Conservation (phyloP, 2,888 invertebrate genomes). For the Cataglyphis livida region DNA sequence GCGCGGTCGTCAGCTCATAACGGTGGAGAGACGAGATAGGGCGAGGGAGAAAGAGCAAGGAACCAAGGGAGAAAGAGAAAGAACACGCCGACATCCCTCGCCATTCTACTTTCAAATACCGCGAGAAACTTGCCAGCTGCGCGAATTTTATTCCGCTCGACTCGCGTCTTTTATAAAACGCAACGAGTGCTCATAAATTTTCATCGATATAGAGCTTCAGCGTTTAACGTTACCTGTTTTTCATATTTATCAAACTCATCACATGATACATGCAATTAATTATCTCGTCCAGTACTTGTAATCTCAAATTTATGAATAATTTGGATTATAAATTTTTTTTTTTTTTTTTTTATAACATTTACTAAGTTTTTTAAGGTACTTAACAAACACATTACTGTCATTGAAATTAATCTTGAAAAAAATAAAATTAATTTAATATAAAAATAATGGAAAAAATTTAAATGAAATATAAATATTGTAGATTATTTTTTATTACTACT, state of each 20-base stretch:
- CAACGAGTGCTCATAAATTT: slow-evolving; percentile 40
- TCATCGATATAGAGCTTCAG: slow-evolving; percentile 35
- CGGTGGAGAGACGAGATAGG: slow-evolving; percentile 27
- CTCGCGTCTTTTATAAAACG: slow-evolving; percentile 48
- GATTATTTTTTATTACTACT: neutral
- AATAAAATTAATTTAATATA: neutral
- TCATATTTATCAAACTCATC: slow-evolving; percentile 17
- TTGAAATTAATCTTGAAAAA: neutral
- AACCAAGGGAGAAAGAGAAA: neutral
- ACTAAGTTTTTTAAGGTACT: neutral
- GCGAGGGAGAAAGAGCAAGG: neutral
- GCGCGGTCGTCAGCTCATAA: slow-evolving; percentile 50
- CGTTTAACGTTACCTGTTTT: slow-evolving; percentile 19
- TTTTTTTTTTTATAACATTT: neutral
- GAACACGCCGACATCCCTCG: slow-evolving; percentile 25
- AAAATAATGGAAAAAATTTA: neutral
- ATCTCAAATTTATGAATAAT: neutral
- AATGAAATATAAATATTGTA: neutral
- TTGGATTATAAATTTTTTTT: neutral
- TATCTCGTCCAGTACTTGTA: neutral
- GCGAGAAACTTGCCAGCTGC: slow-evolving; percentile 50
- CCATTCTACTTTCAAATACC: slow-evolving; percentile 49
- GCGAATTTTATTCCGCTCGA: slow-evolving; percentile 49
- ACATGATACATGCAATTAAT: slow-evolving; percentile 22
- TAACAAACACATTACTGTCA: neutral